phyloP scores from a whole-genome alignment of 2,888 invertebrate species.

The Drosophila parthenogenetica region DNA sequence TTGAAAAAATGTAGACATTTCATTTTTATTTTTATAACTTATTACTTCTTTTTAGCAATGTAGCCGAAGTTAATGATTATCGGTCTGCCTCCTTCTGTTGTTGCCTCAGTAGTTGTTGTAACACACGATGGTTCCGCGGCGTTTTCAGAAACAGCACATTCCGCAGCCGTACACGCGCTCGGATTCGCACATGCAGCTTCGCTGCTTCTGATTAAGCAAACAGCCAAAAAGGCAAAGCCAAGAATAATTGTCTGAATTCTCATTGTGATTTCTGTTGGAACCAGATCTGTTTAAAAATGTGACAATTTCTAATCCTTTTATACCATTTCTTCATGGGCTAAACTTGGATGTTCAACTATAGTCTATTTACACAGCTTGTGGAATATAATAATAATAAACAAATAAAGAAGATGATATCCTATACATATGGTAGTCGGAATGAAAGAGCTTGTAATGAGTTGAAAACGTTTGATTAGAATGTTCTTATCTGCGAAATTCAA shows the following conservation, averaged over 20 bases:
- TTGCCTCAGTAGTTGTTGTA: background rate
- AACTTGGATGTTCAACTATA: too few species aligned
- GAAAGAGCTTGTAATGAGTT: too few species aligned
- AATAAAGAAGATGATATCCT: background rate
- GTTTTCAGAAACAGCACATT: background rate
- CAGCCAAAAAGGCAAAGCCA: background rate
- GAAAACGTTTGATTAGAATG: too few species aligned
- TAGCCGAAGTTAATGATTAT: too few species aligned
- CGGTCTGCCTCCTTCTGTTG: background rate
- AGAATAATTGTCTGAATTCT: conserved; percentile 7
- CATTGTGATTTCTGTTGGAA: conserved; percentile 8
- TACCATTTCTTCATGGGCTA: conserved; percentile 5
- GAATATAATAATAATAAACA: background rate
- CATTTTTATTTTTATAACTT: too few species aligned
- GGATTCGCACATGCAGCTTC: conserved; percentile 1
- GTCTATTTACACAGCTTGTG: too few species aligned
- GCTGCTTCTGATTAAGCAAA: conserved; percentile 2
- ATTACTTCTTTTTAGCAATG: too few species aligned
- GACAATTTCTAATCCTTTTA: conserved; percentile 3
- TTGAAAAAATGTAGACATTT: too few species aligned
- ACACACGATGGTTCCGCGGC: background rate
- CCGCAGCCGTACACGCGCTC: background rate
- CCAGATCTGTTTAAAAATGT: background rate
- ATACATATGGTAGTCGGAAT: too few species aligned
- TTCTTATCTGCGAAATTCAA: too few species aligned